Evolutionary conservation across 2,113 vertebrate genomes (phyloP).

Genomic region (Rhabdomys dilectus): DNA sequence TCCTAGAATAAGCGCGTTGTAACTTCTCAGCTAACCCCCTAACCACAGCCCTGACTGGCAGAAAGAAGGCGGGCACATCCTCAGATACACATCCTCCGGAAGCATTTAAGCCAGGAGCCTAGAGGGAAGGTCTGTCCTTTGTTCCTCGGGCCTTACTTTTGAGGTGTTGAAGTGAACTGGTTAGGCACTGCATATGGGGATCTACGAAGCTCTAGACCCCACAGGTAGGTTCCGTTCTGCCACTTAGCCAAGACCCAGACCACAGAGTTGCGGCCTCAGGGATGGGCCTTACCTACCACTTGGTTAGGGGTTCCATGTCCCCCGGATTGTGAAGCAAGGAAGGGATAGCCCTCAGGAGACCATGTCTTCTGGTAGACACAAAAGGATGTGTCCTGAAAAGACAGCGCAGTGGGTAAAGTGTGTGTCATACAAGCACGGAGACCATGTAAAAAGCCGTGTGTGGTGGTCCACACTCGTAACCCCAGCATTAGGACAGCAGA

Average conservation of each 20-base stretch:
- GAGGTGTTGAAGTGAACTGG: background rate
- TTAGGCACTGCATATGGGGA: background rate
- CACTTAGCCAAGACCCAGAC: background rate
- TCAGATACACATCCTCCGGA: background rate
- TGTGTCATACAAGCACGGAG: background rate
- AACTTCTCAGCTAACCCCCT: background rate
- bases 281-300: background rate
- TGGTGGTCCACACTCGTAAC: background rate
- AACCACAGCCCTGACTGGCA: background rate
- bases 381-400: background rate
- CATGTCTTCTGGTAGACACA: background rate
- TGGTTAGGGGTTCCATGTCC: background rate
- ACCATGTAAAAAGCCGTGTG: background rate
- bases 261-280: background rate
- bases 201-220: background rate
- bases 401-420: background rate
- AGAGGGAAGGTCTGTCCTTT: background rate
- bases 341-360: background rate
- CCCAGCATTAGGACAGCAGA: background rate
- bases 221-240: background rate
- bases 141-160: background rate
- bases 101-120: background rate
- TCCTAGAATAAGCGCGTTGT: background rate
- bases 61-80: background rate
- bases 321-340: background rate